A percentile compares a stretch with the other conserved stretches of the same genome.
Evolutionary conservation across 2,113 vertebrate genomes (phyloP).

Genomic region (Capreolus pygargus): DNA sequence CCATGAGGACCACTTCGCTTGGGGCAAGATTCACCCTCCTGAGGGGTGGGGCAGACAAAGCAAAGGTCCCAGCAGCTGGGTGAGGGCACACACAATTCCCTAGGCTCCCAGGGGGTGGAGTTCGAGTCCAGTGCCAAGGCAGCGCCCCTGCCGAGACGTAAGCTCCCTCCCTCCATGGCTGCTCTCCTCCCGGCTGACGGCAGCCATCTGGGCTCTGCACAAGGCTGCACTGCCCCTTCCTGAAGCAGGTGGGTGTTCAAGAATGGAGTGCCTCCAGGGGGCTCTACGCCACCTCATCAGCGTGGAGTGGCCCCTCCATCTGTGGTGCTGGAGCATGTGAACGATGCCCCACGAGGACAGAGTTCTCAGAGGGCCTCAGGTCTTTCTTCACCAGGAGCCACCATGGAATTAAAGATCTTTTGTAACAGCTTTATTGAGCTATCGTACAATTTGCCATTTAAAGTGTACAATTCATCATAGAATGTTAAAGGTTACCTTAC

Average conservation of each 20-base stretch:
- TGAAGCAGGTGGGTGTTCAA: not conserved
- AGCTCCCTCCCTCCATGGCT: not conserved
- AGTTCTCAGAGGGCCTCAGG: not conserved
- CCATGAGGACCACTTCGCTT: not conserved
- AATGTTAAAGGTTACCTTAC: not conserved
- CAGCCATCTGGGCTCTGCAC: not conserved
- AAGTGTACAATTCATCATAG: not conserved
- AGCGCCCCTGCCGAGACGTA: fast-evolving
- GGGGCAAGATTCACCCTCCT: not conserved
- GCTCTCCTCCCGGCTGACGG: fast-evolving
- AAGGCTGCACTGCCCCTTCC: not conserved
- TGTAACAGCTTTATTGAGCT: not conserved
- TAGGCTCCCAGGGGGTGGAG: not conserved
- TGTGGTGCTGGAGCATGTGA: not conserved
- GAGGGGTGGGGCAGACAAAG: not conserved
- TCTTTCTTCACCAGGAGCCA: not conserved
- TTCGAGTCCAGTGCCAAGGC: not conserved
- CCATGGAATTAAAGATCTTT: not conserved
- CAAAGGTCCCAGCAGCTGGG: not conserved
- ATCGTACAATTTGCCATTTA: not conserved
- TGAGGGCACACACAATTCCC: not conserved
- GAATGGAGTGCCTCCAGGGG: not conserved
- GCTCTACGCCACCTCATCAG: not conserved
- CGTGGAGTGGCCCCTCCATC: not conserved
- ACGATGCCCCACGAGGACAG: not conserved